Conservation (phyloP, 1,140 invertebrate genomes). For the Bombus sylvicola region DNA sequence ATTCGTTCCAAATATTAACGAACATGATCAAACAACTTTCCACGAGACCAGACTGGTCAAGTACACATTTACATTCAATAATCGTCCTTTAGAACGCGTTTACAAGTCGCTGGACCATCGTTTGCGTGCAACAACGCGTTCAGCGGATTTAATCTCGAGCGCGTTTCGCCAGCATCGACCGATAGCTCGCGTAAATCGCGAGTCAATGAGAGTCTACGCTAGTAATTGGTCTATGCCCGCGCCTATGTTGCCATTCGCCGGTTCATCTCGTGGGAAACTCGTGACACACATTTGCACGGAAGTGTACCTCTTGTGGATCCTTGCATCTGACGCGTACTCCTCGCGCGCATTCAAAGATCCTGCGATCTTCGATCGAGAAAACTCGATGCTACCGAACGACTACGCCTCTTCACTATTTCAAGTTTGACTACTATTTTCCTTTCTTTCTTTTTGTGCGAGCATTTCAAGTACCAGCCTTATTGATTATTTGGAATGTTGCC, state of each 20-base stretch:
- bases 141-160: slow-evolving; percentile 2
- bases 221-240: slow-evolving; percentile 70
- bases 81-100: background rate
- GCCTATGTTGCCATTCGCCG: slow-evolving; percentile 67
- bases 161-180: slow-evolving; percentile 30
- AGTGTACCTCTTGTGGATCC: slow-evolving; percentile 59
- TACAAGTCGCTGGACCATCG: background rate
- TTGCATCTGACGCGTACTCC: slow-evolving; percentile 51
- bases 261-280: slow-evolving; percentile 76
- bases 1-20: too few species aligned
- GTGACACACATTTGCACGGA: slow-evolving; percentile 76
- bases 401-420: background rate
- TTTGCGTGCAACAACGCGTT: background rate
- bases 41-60: too few species aligned
- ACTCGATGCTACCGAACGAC: background rate
- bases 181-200: slow-evolving; percentile 58
- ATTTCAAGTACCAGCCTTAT: background rate
- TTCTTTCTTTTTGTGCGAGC: background rate
- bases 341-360: slow-evolving; percentile 18
- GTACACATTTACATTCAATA: background rate
- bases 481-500: background rate
- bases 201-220: slow-evolving; percentile 50
- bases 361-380: slow-evolving; percentile 25
- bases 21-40: too few species aligned
- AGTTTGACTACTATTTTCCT: background rate